Conservation (phyloP, 2,113 vertebrate species). For the Pseudolaguvia tuberculata region DNA sequence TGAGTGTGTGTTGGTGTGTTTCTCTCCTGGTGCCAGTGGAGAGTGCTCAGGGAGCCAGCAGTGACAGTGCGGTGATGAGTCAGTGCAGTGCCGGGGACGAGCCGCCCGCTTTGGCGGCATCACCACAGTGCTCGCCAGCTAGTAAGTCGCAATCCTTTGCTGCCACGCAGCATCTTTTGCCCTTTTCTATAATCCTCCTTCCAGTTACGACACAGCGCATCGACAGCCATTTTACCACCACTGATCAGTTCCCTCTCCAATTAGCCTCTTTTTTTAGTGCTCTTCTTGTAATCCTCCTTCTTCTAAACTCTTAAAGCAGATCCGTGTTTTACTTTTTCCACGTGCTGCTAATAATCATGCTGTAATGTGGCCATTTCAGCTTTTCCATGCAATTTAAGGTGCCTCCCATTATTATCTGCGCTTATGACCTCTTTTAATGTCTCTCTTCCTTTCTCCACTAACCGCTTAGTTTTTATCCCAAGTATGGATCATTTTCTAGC, state of each 20-base stretch:
- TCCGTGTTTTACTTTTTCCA: background rate
- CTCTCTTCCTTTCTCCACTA: background rate
- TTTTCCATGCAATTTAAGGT: slow-evolving; percentile 6
- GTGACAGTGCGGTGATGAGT: slow-evolving; percentile 54
- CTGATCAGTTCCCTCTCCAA: background rate
- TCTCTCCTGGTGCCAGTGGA: slow-evolving; percentile 49
- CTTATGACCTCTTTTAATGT: background rate
- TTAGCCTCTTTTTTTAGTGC: background rate
- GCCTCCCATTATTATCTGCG: background rate
- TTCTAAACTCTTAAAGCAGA: background rate
- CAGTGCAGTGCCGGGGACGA: slow-evolving; percentile 54
- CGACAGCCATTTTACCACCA: background rate
- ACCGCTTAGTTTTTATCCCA: background rate
- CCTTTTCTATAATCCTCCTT: slow-evolving; percentile 20
- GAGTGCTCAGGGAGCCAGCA: slow-evolving; percentile 48
- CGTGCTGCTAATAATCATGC: background rate
- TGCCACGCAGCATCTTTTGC: slow-evolving; percentile 46
- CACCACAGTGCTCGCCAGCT: slow-evolving; percentile 51
- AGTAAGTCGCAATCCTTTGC: slow-evolving; percentile 48
- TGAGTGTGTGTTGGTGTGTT: slow-evolving; percentile 41
- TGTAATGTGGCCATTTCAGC: slow-evolving; percentile 18
- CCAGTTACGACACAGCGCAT: background rate
- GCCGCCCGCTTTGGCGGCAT: slow-evolving; percentile 44
- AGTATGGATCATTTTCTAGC: slow-evolving; percentile 13
- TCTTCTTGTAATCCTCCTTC: background rate